phyloP scores from a whole-genome alignment of 2,797 vertebrate genomes.

The Erpetoichthys calabaricus region DNA sequence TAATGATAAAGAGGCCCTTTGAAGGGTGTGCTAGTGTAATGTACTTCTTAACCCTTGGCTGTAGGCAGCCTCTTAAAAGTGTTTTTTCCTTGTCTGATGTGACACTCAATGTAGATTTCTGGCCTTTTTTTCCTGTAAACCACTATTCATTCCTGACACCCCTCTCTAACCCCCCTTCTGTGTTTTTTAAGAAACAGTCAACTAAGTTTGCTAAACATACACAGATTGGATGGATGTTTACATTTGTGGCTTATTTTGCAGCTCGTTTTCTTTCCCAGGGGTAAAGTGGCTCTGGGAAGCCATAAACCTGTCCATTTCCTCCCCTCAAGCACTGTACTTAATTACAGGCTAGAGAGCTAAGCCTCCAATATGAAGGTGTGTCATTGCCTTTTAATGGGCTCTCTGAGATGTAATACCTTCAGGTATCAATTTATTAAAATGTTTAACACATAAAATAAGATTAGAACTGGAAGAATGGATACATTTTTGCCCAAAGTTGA shows the following conservation, averaged over 20 bases:
- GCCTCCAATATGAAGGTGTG: not conserved
- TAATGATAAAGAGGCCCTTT: slow-evolving; percentile 49
- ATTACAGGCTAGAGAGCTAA: slow-evolving; percentile 3
- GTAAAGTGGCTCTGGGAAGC: slow-evolving; percentile 18
- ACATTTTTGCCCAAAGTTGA: too few species aligned
- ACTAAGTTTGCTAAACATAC: slow-evolving; percentile 20
- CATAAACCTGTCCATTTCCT: slow-evolving; percentile 5
- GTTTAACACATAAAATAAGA: too few species aligned
- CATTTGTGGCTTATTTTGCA: slow-evolving; percentile 15
- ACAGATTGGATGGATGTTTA: slow-evolving; percentile 18
- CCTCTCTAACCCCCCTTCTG: too few species aligned
- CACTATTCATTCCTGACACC: too few species aligned
- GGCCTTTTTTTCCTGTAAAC: too few species aligned
- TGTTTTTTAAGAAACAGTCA: slow-evolving; percentile 15
- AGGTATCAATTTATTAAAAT: not conserved
- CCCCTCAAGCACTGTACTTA: slow-evolving; percentile 10
- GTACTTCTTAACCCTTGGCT: slow-evolving; percentile 22
- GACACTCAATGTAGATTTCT: not conserved
- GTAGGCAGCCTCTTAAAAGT: slow-evolving; percentile 18
- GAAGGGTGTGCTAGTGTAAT: slow-evolving; percentile 34
- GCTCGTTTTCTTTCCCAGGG: slow-evolving; percentile 11
- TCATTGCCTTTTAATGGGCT: not conserved
- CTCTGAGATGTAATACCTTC: not conserved
- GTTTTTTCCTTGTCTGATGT: slow-evolving; percentile 21
- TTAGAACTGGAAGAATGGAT: too few species aligned